Evolutionary conservation across 2,888 invertebrate genomes (phyloP).

Genomic region (Acheta domesticus): DNA sequence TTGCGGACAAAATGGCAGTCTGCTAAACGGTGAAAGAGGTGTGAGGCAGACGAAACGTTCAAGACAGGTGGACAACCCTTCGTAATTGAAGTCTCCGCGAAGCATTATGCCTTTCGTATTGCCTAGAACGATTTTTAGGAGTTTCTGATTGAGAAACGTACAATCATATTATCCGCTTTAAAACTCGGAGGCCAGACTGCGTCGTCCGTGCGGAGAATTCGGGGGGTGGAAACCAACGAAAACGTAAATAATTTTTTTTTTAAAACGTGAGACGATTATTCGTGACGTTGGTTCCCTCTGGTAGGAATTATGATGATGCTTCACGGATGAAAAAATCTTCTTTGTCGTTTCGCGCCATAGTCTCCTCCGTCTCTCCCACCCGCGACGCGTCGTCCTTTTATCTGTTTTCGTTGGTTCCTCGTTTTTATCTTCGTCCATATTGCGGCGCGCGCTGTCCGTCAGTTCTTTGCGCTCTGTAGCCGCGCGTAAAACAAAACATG

Average conservation of each 20-base stretch:
- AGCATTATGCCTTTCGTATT: too few species aligned
- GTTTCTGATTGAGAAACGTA: too few species aligned
- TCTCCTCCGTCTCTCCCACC: background rate
- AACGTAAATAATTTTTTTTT: background rate
- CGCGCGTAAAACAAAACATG: background rate
- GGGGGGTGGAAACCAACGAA: background rate
- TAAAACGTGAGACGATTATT: background rate
- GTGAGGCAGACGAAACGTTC: too few species aligned
- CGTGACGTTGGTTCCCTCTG: background rate
- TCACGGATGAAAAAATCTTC: background rate
- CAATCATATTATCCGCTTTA: too few species aligned
- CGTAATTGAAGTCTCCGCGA: too few species aligned
- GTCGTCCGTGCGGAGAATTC: too few species aligned
- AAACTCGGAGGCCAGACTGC: too few species aligned
- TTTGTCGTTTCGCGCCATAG: background rate
- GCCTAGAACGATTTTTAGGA: too few species aligned
- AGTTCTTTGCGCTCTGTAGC: background rate
- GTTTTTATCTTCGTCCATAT: background rate
- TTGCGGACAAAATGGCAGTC: too few species aligned
- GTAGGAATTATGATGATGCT: background rate
- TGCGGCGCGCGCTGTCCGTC: background rate
- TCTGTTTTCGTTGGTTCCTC: conserved; percentile 1
- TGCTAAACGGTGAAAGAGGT: too few species aligned
- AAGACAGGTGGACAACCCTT: too few species aligned
- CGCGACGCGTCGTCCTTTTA: background rate